These are phyloP conservation scores for Heptranchias perlo DNA, from an alignment of 2,113 vertebrate species.

Conservation along the genomic window DNA sequence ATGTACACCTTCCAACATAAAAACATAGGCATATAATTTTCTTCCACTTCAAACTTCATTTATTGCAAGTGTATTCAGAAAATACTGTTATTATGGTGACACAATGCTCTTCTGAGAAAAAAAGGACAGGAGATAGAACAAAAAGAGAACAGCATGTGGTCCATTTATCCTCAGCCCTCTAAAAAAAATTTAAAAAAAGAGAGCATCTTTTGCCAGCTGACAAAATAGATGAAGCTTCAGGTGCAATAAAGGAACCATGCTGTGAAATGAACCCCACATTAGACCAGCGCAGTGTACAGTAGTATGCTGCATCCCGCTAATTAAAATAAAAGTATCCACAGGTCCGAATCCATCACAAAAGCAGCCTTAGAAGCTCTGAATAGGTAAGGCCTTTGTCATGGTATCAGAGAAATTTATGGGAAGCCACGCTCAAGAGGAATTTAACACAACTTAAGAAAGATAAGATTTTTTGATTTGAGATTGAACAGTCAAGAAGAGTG, in stretches of 20 bases:
- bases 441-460: background rate
- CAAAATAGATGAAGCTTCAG: slow-evolving; percentile 43
- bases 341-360: background rate
- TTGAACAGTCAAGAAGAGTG: background rate
- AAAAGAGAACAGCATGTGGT: slow-evolving; percentile 45
- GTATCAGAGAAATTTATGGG: background rate
- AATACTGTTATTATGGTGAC: slow-evolving; percentile 50
- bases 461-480: background rate
- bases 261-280: slow-evolving; percentile 47
- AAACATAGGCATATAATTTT: slow-evolving; percentile 57
- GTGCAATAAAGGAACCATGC: slow-evolving; percentile 47
- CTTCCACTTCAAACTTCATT: slow-evolving; percentile 55
- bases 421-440: no score
- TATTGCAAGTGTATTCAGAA: slow-evolving; percentile 48
- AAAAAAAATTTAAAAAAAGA: slow-evolving; percentile 39
- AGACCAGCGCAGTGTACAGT: slow-evolving; percentile 16
- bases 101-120: slow-evolving; percentile 44
- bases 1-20: slow-evolving; percentile 47
- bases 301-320: background rate
- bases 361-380: background rate
- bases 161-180: slow-evolving; percentile 40
- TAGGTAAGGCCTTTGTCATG: background rate
- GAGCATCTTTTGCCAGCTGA: slow-evolving; percentile 43
- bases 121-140: slow-evolving; percentile 51
- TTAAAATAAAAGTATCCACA: slow-evolving; percentile 16